Conservation (phyloP, 1,140 invertebrate genomes). For the Cydia splendana region DNA sequence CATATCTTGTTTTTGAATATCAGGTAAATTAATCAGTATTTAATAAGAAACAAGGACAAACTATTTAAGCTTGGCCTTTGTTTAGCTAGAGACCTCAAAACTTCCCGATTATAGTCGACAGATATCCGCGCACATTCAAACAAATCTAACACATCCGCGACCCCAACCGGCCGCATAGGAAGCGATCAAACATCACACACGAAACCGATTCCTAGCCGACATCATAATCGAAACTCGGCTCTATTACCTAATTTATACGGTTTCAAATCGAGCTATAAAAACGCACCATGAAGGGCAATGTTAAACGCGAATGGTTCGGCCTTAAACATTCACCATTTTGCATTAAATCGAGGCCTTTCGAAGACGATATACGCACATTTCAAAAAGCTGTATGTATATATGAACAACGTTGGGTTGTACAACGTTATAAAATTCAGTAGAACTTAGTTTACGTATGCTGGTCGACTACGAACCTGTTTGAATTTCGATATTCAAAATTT, state of each 20-base stretch:
- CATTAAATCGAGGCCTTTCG: conserved; percentile 6
- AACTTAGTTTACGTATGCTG: not conserved
- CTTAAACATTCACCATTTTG: conserved; percentile 4
- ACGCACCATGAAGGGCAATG: not conserved
- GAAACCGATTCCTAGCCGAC: not conserved
- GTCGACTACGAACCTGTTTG: not conserved
- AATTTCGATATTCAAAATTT: not conserved
- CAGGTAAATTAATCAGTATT: not conserved
- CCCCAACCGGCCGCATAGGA: not conserved
- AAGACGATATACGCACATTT: not conserved
- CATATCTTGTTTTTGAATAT: not conserved
- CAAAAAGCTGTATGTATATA: not conserved
- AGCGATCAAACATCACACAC: not conserved
- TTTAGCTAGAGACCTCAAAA: not conserved
- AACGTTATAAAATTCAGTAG: not conserved
- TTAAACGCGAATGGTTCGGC: not conserved
- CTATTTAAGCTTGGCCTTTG: not conserved
- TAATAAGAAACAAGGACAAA: not conserved
- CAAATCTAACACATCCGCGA: not conserved
- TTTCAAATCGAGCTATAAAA: not conserved
- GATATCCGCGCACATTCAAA: not conserved
- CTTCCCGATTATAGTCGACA: not conserved
- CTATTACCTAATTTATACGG: not conserved
- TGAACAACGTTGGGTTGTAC: not conserved
- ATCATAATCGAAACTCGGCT: not conserved